Base-by-base conservation (phyloP, 2,888 invertebrate genomes). In the Eupithecia insigniata region DNA sequence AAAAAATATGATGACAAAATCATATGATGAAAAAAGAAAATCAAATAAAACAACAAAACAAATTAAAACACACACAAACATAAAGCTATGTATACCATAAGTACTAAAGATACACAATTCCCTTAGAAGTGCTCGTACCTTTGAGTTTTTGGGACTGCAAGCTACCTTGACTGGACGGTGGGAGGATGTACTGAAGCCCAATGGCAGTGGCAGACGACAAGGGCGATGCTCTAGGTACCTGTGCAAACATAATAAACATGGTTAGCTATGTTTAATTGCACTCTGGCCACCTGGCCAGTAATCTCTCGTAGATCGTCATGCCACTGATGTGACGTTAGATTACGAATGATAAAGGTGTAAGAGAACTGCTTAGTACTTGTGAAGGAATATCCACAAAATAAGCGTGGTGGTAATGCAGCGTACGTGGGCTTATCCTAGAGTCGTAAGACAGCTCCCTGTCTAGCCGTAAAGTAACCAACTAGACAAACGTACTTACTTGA, bases 191-290 rank as follows among this genome's bases (percentile, higher is more conserved):
- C 12, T 91, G 84, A 55, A 55, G 55, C 4, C 55, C 55, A 51
- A 3, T 22, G 51, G 22, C 4, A 28, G 90, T 86, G 76, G 90
- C 88, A n/a, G 91, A 82, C 2, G 88, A 83, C 66, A 89, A 89
- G 6, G 90, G 86, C 6, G 90, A 89, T n/a, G 87, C 78, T 83
- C 90, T 92, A 82, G 92, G 90, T 83, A 92, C 92, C 93, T 93
- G 76, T n/a, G n/a, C 51, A 51, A 26, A 51, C 51, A 51, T 22
- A 60, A 30, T 10, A 28, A 28, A 26, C 55, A 58, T 18, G n/a
- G n/a, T 46, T 7, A 46, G 7, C 0, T 46, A 1, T 46, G 0
- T n/a, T n/a, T 46, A 18, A n/a, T 46, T n/a, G 46, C 46, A 43
- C 12, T 12, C 10, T n/a, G n/a, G n/a, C n/a, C n/a, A n/a, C n/a